Evolutionary conservation across 2,797 vertebrate species (phyloP), one percentile per base, ranked within the genome.

Genomic region (Falco concolor): DNA sequence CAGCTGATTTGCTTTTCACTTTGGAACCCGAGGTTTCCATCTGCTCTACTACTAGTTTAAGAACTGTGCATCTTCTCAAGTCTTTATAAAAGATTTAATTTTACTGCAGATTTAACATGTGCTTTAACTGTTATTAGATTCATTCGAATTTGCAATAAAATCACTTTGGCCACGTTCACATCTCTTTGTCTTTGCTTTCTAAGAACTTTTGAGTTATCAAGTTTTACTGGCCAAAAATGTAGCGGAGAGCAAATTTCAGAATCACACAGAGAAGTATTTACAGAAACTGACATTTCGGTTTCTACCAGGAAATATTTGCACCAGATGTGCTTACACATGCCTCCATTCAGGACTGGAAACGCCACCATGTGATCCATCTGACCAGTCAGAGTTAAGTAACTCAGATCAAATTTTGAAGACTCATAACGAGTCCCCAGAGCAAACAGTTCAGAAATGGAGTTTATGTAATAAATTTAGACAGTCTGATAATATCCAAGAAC

Each of bases 181-280:
- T 75, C 79, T 68, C 87, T 95, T 94, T 90, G 89, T 95, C 91
- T 93, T 93, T 93, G 96, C 96, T 97, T 96, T 96, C 79, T 53
- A 96, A 93, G 95, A 96, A 96, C 44, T 84, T 90, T 45, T 8
- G 65, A 93, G 73, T 92, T 94, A 93, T 79, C 92, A 86, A 40
- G 36, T 65, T 85, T 76, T 90, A 27, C 74, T 32, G 47, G 84
- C 89, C 94, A 92, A 89, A 94, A 91, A 61, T 4, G 0, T n/a
- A 11, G 59, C 1, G 8, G 89, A 81, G 72, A 91, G 77, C 7
- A 56, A 86, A 88, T 81, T 95, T 94, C 88, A 80, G 93, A 42
- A 88, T 70, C 63, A 38, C 69, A n/a, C 72, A 75, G 40, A 45
- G 67, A 77, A 91, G 85, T 88, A 94, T 96, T 96, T 95, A 79